Evolutionary conservation across 2,888 invertebrate genomes (phyloP).

Genomic region (Catocala nupta): DNA sequence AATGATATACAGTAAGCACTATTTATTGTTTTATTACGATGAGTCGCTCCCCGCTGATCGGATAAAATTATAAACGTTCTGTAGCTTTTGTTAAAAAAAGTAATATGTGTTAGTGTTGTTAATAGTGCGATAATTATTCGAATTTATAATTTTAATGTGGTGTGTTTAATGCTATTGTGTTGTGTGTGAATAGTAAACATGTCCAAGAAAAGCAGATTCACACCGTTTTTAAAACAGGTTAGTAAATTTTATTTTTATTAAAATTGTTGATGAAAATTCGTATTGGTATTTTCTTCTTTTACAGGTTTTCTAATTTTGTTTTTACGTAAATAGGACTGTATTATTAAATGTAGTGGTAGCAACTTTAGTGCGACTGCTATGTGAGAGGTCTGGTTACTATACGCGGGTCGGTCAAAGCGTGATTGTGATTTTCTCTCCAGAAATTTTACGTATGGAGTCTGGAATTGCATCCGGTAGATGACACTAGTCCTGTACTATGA

Average conservation of each 20-base stretch:
- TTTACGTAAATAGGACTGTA: no score
- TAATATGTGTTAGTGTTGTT: conserved; percentile 9
- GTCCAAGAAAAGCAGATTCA: conserved; percentile 45
- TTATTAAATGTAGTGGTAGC: no score
- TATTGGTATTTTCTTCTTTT: no score
- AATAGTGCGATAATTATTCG: conserved; percentile 11
- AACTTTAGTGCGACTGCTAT: no score
- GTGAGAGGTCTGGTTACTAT: no score
- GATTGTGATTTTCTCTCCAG: no score
- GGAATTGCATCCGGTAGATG: no score
- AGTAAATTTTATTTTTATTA: conserved; percentile 22
- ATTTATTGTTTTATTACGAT: conserved; percentile 44
- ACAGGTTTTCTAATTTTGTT: no score
- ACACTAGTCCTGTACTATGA: no score
- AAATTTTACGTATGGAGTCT: no score
- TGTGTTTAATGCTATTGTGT: conserved; percentile 19
- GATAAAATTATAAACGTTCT: conserved; percentile 5
- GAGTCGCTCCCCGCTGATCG: conserved; percentile 31
- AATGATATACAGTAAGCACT: conserved; percentile 39
- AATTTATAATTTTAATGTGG: conserved; percentile 28
- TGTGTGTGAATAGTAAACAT: conserved; percentile 32
- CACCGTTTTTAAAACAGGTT: conserved; percentile 66
- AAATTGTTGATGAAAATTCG: no score
- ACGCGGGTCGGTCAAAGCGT: no score
- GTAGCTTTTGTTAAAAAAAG: not conserved